Conservation (phyloP, 2,113 vertebrate genomes). For the Phocoena phocoena region DNA sequence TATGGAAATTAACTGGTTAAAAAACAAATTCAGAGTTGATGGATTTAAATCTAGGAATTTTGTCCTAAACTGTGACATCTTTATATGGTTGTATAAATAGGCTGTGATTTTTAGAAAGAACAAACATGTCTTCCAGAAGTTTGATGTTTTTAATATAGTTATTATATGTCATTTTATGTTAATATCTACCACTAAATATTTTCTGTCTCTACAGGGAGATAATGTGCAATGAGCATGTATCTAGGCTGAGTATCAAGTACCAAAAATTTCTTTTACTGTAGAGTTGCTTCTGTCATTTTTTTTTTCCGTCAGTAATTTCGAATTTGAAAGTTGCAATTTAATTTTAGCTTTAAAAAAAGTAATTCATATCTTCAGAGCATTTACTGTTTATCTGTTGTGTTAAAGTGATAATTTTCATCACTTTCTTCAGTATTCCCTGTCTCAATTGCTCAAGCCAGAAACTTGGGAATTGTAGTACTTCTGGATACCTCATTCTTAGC, state of each 20-base stretch:
- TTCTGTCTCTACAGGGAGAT: not conserved
- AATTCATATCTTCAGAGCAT: not conserved
- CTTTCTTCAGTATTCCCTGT: not conserved
- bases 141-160: not conserved
- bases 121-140: not conserved
- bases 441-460: not conserved
- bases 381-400: not conserved
- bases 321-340: conserved; percentile 7
- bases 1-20: conserved; percentile 18
- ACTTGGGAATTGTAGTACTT: not conserved
- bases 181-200: not conserved
- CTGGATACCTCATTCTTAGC: not conserved
- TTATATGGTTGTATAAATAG: not conserved
- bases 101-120: not conserved
- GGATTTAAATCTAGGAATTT: conserved; percentile 1
- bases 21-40: not conserved
- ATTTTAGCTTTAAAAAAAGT: not conserved
- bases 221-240: not conserved
- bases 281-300: not conserved
- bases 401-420: not conserved
- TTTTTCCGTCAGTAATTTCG: not conserved
- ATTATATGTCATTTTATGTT: not conserved
- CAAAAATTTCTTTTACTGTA: not conserved
- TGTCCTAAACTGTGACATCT: not conserved
- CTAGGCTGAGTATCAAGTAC: not conserved